Percentiles rank a stretch among this genome's conserved stretches.
Conservation (phyloP, 2,797 vertebrate species). For the Echiichthys vipera region DNA sequence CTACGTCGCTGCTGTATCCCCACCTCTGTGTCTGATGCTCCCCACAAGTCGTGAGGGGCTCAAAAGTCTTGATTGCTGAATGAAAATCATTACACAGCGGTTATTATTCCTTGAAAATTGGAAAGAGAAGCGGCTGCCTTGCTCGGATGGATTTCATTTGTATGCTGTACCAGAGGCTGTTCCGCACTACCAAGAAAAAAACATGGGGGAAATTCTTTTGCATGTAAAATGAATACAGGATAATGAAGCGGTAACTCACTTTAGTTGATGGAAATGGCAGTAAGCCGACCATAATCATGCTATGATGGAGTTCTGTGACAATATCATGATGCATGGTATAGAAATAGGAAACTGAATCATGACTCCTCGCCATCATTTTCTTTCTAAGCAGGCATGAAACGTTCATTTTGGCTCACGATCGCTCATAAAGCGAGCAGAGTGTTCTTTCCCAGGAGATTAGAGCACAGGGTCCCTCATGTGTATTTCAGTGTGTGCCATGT, state of each 20-base stretch:
- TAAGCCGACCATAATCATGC: constrained; percentile 46
- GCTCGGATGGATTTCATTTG: constrained; percentile 40
- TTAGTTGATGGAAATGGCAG: constrained; percentile 57
- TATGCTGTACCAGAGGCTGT: constrained; percentile 37
- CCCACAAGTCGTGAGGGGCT: not conserved
- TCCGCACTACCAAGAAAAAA: constrained; percentile 40
- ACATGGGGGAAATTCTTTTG: constrained; percentile 32
- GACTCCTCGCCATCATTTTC: constrained; percentile 51
- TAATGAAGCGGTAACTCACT: constrained; percentile 65
- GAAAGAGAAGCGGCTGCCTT: constrained; percentile 25
- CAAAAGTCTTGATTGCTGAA: constrained; percentile 28
- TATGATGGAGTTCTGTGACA: constrained; percentile 56
- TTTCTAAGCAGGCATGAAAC: constrained; percentile 58
- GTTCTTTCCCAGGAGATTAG: constrained; percentile 65
- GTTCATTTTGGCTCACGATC: constrained; percentile 64
- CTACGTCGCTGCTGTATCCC: constrained; percentile 10
- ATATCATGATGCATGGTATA: constrained; percentile 42
- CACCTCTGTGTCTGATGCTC: constrained; percentile 22
- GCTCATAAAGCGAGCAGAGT: constrained; percentile 46
- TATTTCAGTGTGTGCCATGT: constrained; percentile 38
- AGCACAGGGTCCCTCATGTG: constrained; percentile 55
- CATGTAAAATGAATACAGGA: constrained; percentile 42
- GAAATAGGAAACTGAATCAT: constrained; percentile 49
- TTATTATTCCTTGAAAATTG: constrained; percentile 41
- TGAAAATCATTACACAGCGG: constrained; percentile 17